These are phyloP conservation scores for Sacculina carcini DNA, from an alignment of 2,888 invertebrate species.

Conservation along the genomic window DNA sequence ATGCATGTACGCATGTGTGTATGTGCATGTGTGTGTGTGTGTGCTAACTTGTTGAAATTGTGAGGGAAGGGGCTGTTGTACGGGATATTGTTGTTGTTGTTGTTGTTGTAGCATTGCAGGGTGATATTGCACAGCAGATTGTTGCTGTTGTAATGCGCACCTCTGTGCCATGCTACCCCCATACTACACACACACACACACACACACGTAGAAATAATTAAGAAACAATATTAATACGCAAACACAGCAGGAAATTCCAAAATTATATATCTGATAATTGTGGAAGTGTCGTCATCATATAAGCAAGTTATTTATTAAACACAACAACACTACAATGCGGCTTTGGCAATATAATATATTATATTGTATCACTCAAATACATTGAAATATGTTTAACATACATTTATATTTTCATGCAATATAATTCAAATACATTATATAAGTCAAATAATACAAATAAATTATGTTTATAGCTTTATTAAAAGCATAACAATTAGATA, in stretches of 20 bases:
- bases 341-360: neutral
- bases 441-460: neutral
- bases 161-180: neutral
- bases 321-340: no score
- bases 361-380: neutral
- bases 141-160: no score
- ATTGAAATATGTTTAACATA: neutral
- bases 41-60: constrained; percentile 19
- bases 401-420: neutral
- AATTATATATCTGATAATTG: no score
- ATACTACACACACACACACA: neutral
- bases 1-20: no score
- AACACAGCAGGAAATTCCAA: no score
- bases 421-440: neutral
- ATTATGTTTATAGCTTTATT: neutral
- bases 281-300: no score
- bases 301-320: no score
- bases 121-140: neutral
- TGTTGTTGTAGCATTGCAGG: constrained; percentile 4
- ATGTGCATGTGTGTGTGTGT: no score
- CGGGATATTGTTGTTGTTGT: constrained; percentile 11
- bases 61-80: constrained; percentile 16
- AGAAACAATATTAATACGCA: no score
- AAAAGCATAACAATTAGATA: neutral
- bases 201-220: no score